phyloP scores from a whole-genome alignment of 2,888 invertebrate species.

The Leptinotarsa tumamoca region DNA sequence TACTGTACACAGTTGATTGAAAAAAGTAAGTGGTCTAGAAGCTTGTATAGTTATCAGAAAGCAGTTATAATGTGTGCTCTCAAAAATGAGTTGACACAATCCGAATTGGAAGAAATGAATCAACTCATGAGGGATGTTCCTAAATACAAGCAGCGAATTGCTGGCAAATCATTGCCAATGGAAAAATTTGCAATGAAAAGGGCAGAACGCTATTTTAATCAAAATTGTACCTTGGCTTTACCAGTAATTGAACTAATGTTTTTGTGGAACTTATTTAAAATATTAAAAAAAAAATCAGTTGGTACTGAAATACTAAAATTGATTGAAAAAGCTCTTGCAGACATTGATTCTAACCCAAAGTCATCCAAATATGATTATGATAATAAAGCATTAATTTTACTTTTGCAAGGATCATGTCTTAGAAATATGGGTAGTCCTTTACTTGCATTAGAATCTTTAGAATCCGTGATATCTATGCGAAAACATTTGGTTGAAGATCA shows the following conservation, averaged over 20 bases:
- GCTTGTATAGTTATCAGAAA: slow-evolving; percentile 91
- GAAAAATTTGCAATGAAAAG: slow-evolving; percentile 96
- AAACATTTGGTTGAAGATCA: slow-evolving; percentile 83
- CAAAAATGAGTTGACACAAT: slow-evolving; percentile 67
- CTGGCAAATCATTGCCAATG: slow-evolving; percentile 96
- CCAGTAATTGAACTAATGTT: slow-evolving; percentile 91
- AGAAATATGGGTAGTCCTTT: slow-evolving; percentile 81
- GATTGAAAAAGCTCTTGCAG: slow-evolving; percentile 69
- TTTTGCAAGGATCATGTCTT: slow-evolving; percentile 87
- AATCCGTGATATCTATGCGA: slow-evolving; percentile 73
- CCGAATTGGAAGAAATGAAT: slow-evolving; percentile 71
- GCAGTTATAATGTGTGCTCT: slow-evolving; percentile 86
- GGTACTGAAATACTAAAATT: slow-evolving; percentile 75
- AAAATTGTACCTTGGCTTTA: slow-evolving; percentile 79
- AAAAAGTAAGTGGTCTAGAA: slow-evolving; percentile 91
- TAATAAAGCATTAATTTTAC: slow-evolving; percentile 79
- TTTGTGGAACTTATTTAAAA: slow-evolving; percentile 92
- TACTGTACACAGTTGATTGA: slow-evolving; percentile 80
- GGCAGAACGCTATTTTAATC: slow-evolving; percentile 81
- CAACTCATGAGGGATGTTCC: slow-evolving; percentile 84
- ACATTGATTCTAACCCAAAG: slow-evolving; percentile 57
- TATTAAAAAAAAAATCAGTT: slow-evolving; percentile 77
- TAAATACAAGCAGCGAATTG: slow-evolving; percentile 86
- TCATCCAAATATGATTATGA: slow-evolving; percentile 73
- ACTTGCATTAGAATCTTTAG: slow-evolving; percentile 82